A percentile compares a stretch with the other conserved stretches of the same genome.
These are phyloP conservation scores for Amia ocellicauda DNA, from an alignment of 2,113 vertebrate genomes.

Conservation along the genomic window DNA sequence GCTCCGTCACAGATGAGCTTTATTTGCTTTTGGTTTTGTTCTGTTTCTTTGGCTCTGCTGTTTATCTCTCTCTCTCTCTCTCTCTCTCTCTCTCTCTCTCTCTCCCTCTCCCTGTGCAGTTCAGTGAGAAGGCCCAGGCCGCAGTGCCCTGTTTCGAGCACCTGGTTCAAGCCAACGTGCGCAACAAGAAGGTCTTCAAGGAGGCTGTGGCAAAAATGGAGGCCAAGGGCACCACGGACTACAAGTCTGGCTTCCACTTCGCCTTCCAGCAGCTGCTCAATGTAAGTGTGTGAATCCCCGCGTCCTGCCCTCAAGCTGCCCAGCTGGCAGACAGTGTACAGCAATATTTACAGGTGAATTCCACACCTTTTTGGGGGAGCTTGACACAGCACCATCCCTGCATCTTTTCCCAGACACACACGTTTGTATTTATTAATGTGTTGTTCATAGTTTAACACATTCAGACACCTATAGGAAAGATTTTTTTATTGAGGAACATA, in stretches of 20 bases:
- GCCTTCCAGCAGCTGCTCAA: conserved; percentile 98
- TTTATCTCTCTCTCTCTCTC: not conserved
- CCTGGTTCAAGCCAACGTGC: conserved; percentile 92
- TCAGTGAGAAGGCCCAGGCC: conserved; percentile 89
- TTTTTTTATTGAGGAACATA: too few species aligned
- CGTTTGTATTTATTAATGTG: too few species aligned
- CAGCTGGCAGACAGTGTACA: too few species aligned
- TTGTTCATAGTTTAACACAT: too few species aligned
- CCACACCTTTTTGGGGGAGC: too few species aligned
- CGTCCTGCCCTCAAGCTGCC: too few species aligned
- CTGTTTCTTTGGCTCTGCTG: not conserved
- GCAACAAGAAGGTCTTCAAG: conserved; percentile 98
- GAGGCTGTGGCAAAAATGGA: conserved; percentile 88
- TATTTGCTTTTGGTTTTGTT: too few species aligned
- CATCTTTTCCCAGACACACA: too few species aligned
- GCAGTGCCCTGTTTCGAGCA: conserved; percentile 94
- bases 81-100: not conserved
- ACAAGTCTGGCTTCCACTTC: conserved; percentile 97
- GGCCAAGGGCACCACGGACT: conserved; percentile 94
- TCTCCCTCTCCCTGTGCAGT: conserved; percentile 60
- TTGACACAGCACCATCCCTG: too few species aligned
- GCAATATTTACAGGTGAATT: too few species aligned
- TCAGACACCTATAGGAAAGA: too few species aligned
- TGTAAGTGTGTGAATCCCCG: conserved; percentile 63
- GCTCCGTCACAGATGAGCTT: too few species aligned